Percentiles rank a stretch among this genome's conserved stretches.
phyloP scores from a whole-genome alignment of 2,113 vertebrate species.

The Sprattus sprattus region DNA sequence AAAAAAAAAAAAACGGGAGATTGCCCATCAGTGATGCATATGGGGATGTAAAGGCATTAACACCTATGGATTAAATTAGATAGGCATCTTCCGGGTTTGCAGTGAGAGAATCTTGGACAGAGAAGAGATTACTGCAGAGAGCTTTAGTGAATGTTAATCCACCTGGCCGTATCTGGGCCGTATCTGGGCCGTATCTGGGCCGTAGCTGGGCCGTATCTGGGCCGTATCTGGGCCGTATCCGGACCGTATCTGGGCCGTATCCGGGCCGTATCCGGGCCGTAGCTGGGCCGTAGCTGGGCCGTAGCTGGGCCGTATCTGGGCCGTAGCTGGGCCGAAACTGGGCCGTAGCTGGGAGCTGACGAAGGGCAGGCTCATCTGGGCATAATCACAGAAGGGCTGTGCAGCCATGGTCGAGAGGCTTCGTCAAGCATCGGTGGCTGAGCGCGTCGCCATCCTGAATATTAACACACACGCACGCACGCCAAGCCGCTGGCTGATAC shows the following conservation, averaged over 20 bases:
- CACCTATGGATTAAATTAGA: neutral
- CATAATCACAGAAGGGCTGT: neutral
- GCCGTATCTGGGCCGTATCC: too few relatives aligned
- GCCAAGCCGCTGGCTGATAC: neutral
- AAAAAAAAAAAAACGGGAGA: neutral
- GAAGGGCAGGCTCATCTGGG: neutral
- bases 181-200: too few relatives aligned
- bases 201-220: too few relatives aligned
- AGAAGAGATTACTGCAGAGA: neutral
- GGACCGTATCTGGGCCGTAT: too few relatives aligned
- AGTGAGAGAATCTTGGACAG: neutral
- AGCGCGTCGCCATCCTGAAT: neutral
- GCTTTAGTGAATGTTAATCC: neutral
- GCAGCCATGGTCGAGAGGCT: neutral
- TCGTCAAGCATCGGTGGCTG: neutral
- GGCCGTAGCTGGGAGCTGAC: too few relatives aligned
- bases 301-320: too few relatives aligned
- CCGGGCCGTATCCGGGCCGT: too few relatives aligned
- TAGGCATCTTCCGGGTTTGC: neutral
- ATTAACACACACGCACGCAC: neutral
- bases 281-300: too few relatives aligned
- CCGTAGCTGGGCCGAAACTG: too few relatives aligned
- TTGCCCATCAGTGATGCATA: neutral
- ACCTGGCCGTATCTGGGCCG: neutral
- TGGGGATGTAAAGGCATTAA: neutral